A percentile compares a stretch with the other conserved stretches of the same genome.
These are phyloP conservation scores for Caenorhabditis doughertyi DNA, from an alignment of 2,888 invertebrate species.

Conservation along the genomic window DNA sequence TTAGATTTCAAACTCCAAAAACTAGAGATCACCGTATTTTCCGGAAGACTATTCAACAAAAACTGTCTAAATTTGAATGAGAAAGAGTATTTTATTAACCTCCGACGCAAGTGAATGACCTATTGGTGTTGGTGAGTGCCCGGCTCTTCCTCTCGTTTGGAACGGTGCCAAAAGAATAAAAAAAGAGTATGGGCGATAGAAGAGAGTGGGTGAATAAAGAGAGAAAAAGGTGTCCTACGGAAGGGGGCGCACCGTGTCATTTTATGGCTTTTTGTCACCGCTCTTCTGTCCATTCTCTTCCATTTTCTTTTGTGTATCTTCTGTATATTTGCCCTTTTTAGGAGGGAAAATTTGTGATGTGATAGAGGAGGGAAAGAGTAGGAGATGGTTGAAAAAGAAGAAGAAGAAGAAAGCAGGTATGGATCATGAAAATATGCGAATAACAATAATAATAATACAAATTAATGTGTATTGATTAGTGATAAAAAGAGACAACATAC, in stretches of 20 bases:
- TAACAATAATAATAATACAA: conserved; percentile 54
- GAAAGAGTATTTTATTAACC: neutral
- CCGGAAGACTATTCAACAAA: too few species aligned
- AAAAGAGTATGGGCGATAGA: neutral
- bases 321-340: conserved; percentile 51
- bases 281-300: conserved; percentile 30
- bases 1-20: too few species aligned
- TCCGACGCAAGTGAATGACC: neutral
- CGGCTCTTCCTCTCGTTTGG: conserved; percentile 24
- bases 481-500: conserved; percentile 45
- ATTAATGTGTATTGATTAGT: conserved; percentile 58
- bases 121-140: neutral
- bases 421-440: conserved; percentile 51
- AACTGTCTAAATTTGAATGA: neutral
- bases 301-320: conserved; percentile 31
- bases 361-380: neutral
- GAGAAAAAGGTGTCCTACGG: conserved; percentile 16
- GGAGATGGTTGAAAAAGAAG: neutral
- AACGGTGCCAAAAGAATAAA: conserved; percentile 35
- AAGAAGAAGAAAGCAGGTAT: conserved; percentile 1
- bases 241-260: conserved; percentile 52
- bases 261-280: conserved; percentile 56
- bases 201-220: conserved; percentile 17
- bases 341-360: conserved; percentile 1
- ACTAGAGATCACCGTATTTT: too few species aligned